Evolutionary conservation across 2,888 invertebrate species (phyloP).

Genomic region (Temnothorax rugatulus): DNA sequence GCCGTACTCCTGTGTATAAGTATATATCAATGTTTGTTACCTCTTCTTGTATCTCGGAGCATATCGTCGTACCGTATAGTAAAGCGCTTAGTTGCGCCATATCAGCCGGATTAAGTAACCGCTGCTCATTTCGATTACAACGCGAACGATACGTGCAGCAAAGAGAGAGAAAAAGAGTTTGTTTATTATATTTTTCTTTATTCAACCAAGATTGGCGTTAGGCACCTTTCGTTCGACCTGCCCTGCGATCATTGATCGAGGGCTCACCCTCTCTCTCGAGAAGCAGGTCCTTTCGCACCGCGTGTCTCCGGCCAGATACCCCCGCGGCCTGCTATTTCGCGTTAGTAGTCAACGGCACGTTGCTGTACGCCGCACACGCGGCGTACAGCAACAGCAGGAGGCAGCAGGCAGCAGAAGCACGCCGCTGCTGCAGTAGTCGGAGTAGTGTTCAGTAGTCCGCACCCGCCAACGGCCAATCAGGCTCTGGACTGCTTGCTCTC

Average conservation of each 20-base stretch:
- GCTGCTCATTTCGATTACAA: not conserved
- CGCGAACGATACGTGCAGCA: too few species aligned
- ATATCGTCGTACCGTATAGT: not conserved
- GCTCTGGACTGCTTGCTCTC: conserved; percentile 71
- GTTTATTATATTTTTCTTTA: too few species aligned
- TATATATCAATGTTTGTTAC: not conserved
- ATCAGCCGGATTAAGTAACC: conserved; percentile 5
- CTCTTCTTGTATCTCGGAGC: not conserved
- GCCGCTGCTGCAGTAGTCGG: conserved; percentile 60
- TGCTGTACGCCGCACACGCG: not conserved
- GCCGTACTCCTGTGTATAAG: not conserved
- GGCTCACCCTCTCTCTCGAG: too few species aligned
- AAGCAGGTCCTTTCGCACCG: not conserved
- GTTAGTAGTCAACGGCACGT: not conserved
- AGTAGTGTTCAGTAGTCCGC: conserved; percentile 67
- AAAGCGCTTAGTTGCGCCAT: not conserved
- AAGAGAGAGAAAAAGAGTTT: not conserved
- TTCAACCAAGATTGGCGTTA: not conserved
- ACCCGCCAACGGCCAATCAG: conserved; percentile 71
- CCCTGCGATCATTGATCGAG: not conserved
- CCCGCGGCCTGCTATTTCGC: not conserved
- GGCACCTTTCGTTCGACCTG: not conserved
- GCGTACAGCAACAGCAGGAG: not conserved
- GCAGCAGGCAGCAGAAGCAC: not conserved
- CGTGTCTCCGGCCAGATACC: not conserved